Conservation (phyloP, 2,888 invertebrate genomes). For the Vanessa cardui region DNA sequence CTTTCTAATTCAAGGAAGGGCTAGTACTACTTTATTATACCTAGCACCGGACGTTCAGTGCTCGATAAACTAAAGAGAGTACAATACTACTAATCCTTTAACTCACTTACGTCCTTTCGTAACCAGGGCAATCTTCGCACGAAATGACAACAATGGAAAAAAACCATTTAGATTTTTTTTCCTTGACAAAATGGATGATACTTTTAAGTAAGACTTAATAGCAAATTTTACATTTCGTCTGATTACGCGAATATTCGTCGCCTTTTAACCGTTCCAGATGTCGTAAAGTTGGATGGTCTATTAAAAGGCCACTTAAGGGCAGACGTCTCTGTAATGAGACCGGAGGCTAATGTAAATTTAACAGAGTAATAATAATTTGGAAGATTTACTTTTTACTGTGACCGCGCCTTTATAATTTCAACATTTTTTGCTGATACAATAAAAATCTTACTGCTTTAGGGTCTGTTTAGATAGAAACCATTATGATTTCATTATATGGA, state of each 20-base stretch:
- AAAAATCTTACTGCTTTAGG: not conserved
- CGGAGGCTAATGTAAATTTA: constrained; percentile 34
- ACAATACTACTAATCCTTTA: too few species aligned
- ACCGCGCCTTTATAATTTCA: constrained; percentile 3
- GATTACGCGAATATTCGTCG: constrained; percentile 17
- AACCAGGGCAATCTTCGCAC: too few species aligned
- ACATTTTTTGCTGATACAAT: not conserved
- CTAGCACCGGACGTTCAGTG: too few species aligned
- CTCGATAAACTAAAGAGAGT: too few species aligned
- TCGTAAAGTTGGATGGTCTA: constrained; percentile 33
- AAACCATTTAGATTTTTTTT: not conserved
- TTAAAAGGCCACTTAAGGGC: constrained; percentile 27
- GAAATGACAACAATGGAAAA: too few species aligned
- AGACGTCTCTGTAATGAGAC: constrained; percentile 26
- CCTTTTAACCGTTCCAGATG: constrained; percentile 14
- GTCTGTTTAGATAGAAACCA: not conserved
- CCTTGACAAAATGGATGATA: not conserved
- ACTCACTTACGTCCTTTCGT: too few species aligned
- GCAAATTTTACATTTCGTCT: constrained; percentile 19
- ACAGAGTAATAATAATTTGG: constrained; percentile 33
- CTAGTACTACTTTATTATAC: too few species aligned
- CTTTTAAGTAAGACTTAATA: not conserved
- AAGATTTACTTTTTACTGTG: constrained; percentile 31
- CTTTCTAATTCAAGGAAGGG: too few species aligned
- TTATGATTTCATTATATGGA: too few species aligned